A percentile compares a stretch with the other conserved stretches of the same genome.
Evolutionary conservation across 2,888 invertebrate genomes (phyloP).

Genomic region (Platycheirus rosarum): DNA sequence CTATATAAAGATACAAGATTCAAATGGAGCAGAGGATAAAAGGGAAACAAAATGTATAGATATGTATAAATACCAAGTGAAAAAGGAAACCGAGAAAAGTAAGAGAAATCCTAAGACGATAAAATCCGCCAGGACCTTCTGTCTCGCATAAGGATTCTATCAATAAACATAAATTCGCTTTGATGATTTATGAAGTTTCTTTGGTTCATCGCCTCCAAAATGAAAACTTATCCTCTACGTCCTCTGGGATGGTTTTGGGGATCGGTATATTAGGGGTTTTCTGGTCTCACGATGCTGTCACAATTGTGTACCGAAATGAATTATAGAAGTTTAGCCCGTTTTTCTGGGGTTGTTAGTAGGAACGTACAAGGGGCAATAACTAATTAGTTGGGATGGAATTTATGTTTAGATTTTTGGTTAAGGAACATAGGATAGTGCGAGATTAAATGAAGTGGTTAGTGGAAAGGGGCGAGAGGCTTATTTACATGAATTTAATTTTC

Average conservation of each 20-base stretch:
- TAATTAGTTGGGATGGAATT: constrained; percentile 41
- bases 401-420: constrained; percentile 25
- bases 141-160: constrained; percentile 70
- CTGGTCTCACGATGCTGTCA: constrained; percentile 37
- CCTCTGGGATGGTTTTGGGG: constrained; percentile 12
- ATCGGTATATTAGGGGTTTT: constrained; percentile 26
- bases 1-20: not conserved
- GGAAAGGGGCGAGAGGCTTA: not conserved
- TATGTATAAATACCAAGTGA: constrained; percentile 22
- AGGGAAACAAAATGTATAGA: constrained; percentile 9
- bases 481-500: constrained; percentile 24
- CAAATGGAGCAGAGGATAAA: constrained; percentile 13
- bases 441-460: constrained; percentile 16
- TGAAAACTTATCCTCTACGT: constrained; percentile 49
- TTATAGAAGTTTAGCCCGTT: constrained; percentile 41
- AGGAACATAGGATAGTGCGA: constrained; percentile 3
- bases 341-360: not conserved
- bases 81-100: constrained; percentile 34
- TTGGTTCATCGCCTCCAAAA: constrained; percentile 66
- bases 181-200: constrained; percentile 70
- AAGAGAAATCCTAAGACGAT: constrained; percentile 59
- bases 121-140: constrained; percentile 45
- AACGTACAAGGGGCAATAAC: constrained; percentile 36
- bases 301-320: constrained; percentile 42
- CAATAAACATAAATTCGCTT: constrained; percentile 70